Base-by-base conservation (phyloP, 2,797 vertebrate genomes). In the Tiaroga cobitis region DNA sequence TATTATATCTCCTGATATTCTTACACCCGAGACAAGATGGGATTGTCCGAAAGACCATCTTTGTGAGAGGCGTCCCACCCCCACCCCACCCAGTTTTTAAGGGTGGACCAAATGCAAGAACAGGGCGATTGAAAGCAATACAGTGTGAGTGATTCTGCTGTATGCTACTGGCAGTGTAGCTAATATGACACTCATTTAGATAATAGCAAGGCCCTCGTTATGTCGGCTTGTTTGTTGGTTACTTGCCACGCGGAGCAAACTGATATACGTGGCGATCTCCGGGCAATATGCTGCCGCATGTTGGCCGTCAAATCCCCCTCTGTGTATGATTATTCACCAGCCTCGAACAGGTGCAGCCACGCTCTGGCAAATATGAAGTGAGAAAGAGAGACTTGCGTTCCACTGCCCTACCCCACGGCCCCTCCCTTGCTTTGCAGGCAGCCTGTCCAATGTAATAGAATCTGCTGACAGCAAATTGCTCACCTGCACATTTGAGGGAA, bases 161-260 rank as follows among this genome's bases (percentile, higher is more conserved):
- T 61, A 82, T 88, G 89, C 87, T 91, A 89, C 85, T 76, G 88
- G 85, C 41, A 80, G 32, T 78, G 46, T 68, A 87, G 92, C 87
- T 93, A 86, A 91, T 90, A 87, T 91, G 91, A 91, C 89, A 90
- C 89, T 90, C 88, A 88, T 93, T 92, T 90, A 86, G 90, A 88
- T 93, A 92, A 93, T 90, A 90, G 91, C 82, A 81, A 80, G 1
- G 8, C 68, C 89, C 88, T 51, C 80, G 13, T 61, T 7, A 59
- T 43, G 51, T 74, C 56, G 9, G 39, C 51, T 46, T 41, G 72
- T 65, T 59, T 32, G 34, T n/a, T 43, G 32, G 68, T 74, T 39
- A 70, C 41, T 73, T 29, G 46, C 59, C 43, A 78, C 46, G 34
- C 41, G 6, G 41, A 82, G 49, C 76, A 84, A 56, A 77, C 61